phyloP scores from a whole-genome alignment of 2,113 vertebrate species.

The Paramormyrops kingsleyae region DNA sequence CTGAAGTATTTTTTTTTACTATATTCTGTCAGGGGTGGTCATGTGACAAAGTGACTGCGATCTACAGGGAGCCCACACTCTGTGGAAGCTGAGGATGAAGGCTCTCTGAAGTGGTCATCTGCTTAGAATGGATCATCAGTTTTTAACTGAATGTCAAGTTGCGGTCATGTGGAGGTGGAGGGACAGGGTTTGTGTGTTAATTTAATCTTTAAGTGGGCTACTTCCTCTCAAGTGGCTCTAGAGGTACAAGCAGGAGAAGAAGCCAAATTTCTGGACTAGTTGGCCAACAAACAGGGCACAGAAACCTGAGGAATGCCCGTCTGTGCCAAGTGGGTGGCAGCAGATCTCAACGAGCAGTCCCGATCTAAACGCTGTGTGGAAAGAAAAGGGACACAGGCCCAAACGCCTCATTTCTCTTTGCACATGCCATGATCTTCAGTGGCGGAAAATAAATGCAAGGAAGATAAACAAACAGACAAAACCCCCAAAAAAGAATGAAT shows the following conservation, averaged over 20 bases:
- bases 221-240: conserved; percentile 32
- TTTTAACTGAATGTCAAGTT: background rate
- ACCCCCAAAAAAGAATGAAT: conserved; percentile 35
- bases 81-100: background rate
- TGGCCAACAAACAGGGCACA: background rate
- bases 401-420: background rate
- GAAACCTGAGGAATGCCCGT: background rate
- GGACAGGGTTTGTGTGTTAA: background rate
- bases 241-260: background rate
- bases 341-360: background rate
- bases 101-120: background rate
- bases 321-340: background rate
- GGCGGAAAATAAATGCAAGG: conserved; percentile 35
- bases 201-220: conserved; percentile 31
- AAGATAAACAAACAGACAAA: conserved; percentile 35
- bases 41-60: background rate
- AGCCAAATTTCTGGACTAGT: background rate
- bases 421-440: conserved; percentile 27
- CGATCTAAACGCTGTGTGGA: background rate
- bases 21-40: background rate
- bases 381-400: background rate
- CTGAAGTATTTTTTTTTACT: background rate
- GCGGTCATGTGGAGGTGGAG: background rate
- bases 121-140: background rate
- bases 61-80: background rate